Evolutionary conservation across 2,797 vertebrate genomes (phyloP), one percentile per base, ranked within the genome.

Genomic region (Galaxias olidus): DNA sequence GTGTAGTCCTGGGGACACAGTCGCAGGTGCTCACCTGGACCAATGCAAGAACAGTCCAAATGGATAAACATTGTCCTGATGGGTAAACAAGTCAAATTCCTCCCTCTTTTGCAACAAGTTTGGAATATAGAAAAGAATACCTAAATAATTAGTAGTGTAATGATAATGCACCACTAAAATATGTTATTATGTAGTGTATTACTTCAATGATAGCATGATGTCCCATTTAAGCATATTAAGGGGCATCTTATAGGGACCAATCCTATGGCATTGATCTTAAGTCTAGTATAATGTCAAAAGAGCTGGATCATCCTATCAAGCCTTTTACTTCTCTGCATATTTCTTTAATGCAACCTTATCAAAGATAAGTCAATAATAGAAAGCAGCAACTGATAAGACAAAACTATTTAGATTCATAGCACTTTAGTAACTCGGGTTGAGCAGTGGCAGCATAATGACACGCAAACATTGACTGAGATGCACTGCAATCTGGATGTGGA

Each of bases 1-100:
- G 94, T 96, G 85, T 96, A 96, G 78, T 95, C 93, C 82, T 93
- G 94, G 56, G 94, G 93, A 79, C 95, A 96, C 71, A 94, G 88
- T 43, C 92, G 92, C 71, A 96, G 90, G 86, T 96, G 95, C 82
- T 96, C 95, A 46, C 95, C 95, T 96, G 65, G 55, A 65, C 63
- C 59, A 68, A 63, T 53, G 19, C 73, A 43, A 52, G 73, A 62
- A 45, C 55, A 64, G 61, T 18, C 10, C 43, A 57, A 55, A 56
- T 65, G 49, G 45, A 48, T n/a, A 64, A 42, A 61, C 45, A 30
- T 30, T 30, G 30, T 30, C 54, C 41, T 14, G 40, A 43, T 8
- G 14, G 14, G 54, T 56, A 9, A 30, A 4, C 20, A n/a, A n/a
- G n/a, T n/a, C n/a, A n/a, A n/a, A n/a, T n/a, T n/a, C n/a, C n/a